These are phyloP conservation scores for Labrus mixtus DNA, from an alignment of 2,113 vertebrate species.

Conservation along the genomic window DNA sequence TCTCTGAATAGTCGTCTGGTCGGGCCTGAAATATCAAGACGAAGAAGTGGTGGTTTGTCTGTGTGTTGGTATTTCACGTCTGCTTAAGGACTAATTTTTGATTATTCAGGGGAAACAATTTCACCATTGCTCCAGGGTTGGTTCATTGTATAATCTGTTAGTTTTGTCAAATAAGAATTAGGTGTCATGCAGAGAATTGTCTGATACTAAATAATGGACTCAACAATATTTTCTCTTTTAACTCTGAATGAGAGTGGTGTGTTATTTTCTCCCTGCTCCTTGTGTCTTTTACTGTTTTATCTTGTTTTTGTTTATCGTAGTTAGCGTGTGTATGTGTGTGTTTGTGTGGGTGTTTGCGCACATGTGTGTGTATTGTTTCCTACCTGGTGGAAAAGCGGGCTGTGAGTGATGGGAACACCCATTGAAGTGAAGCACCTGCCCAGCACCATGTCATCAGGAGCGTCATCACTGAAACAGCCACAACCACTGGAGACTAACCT, in stretches of 20 bases:
- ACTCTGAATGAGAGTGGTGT: too few relatives aligned
- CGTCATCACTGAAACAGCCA: slow-evolving; percentile 89
- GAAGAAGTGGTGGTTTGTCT: slow-evolving; percentile 8
- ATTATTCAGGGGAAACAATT: neutral
- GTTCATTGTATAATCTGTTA: neutral
- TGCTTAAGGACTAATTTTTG: neutral
- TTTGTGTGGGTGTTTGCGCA: too few relatives aligned
- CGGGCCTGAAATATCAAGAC: slow-evolving; percentile 85
- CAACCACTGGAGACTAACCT: slow-evolving; percentile 88
- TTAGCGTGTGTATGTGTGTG: neutral
- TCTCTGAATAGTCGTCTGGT: slow-evolving; percentile 90
- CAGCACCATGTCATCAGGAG: slow-evolving; percentile 95
- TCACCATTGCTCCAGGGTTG: neutral
- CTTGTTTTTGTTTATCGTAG: too few relatives aligned
- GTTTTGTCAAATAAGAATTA: neutral
- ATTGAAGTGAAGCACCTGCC: slow-evolving; percentile 91
- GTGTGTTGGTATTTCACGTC: neutral
- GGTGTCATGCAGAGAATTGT: neutral
- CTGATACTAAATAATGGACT: neutral
- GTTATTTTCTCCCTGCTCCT: too few relatives aligned
- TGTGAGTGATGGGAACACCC: slow-evolving; percentile 90
- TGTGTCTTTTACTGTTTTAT: too few relatives aligned
- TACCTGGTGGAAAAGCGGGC: slow-evolving; percentile 91
- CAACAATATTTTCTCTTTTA: too few relatives aligned
- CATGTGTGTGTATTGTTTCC: neutral